phyloP scores from a whole-genome alignment of 1,140 invertebrate species.

The Mylabris phalerata region DNA sequence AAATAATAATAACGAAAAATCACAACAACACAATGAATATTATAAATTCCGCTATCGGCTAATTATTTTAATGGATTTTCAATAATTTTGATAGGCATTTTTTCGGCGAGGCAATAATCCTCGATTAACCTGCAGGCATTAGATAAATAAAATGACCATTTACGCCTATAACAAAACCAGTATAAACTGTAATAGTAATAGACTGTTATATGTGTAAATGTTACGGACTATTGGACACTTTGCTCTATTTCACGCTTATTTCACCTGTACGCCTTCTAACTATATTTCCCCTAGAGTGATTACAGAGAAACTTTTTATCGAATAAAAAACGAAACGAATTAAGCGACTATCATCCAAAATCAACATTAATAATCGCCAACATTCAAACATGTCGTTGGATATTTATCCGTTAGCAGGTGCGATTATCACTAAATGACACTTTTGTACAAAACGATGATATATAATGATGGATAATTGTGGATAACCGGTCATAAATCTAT shows the following conservation, averaged over 20 bases:
- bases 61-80: too few relatives aligned
- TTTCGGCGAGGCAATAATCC: too few relatives aligned
- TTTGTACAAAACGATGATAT: neutral
- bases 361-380: neutral
- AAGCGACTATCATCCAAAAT: neutral
- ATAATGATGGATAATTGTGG: neutral
- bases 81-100: too few relatives aligned
- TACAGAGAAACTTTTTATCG: neutral
- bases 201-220: conserved; percentile 10
- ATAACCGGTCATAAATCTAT: conserved; percentile 1
- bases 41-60: too few relatives aligned
- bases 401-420: neutral
- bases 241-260: conserved; percentile 22
- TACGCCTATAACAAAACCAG: conserved; percentile 11
- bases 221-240: conserved; percentile 21
- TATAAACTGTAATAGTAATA: conserved; percentile 7
- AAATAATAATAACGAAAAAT: too few relatives aligned
- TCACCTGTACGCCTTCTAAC: conserved; percentile 13
- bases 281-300: conserved; percentile 5
- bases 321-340: conserved; percentile 2
- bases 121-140: too few relatives aligned
- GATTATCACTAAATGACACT: neutral
- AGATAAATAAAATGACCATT: conserved; percentile 10
- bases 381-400: too few relatives aligned
- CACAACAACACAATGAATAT: too few relatives aligned